Base-by-base conservation (phyloP, 2,797 vertebrate genomes). In the Propithecus deckenii region DNA sequence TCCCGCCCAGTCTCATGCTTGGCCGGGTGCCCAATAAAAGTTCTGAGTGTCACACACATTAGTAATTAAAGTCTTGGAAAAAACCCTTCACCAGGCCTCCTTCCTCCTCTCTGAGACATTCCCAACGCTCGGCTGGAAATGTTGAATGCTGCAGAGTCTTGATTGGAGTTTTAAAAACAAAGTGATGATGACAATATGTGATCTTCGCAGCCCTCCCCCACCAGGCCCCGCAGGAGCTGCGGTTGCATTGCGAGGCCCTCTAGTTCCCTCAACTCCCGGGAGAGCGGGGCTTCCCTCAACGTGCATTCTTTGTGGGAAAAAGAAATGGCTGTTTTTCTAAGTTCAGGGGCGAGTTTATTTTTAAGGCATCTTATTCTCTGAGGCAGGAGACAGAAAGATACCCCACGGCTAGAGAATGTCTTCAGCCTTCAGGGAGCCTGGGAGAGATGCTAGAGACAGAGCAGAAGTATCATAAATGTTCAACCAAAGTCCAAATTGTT, bases 51-150 rank as follows among this genome's bases (percentile, higher is more conserved):
- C 96, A 85, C 94, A 94, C 1, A 3, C 91, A 93, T 74, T 93
- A 28, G 11, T 69, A 94, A 98, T 96, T 96, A 95, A 92, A 71
- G 2, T 84, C 88, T 92, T 67, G 88, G 97, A 97, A 96, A 94
- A 92, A 71, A 35, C 46, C 74, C 89, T 94, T 97, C 94, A 52
- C 61, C 32, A 43, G 61, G 86, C 84, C 85, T 96, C 80, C 74
- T 76, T 76, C 65, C 67, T 91, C 67, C 88, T 94, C 91, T 86
- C 91, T 22, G 38, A 80, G 79, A 93, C 91, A 86, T 95, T 97
- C 86, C 59, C 41, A 96, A 86, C 0, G 0, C 67, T 92, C 23
- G 14, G 43, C 93, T 95, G 92, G 97, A 96, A 97, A 85, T 52
- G 35, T 1, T 91, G 92, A 86, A 57, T 48, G 20, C 78, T 18